Conservation (phyloP, 2,797 vertebrate species). For the Saxicola maurus region DNA sequence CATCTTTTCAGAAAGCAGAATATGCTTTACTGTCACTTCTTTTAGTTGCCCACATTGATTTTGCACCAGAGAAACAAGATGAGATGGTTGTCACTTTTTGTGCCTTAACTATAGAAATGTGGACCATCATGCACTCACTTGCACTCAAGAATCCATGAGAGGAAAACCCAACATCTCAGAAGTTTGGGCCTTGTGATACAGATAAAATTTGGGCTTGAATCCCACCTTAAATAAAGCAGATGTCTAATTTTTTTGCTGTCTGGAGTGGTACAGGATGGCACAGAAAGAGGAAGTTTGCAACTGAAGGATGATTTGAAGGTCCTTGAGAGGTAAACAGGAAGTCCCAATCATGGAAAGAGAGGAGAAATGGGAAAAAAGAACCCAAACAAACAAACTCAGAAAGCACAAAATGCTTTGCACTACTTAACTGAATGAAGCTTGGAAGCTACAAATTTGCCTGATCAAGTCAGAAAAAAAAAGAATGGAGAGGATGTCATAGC, state of each 20-base stretch:
- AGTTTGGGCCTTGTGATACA: neutral
- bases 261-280: neutral
- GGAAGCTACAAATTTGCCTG: slow-evolving; percentile 30
- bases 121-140: neutral
- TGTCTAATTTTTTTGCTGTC: neutral
- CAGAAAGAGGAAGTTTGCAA: neutral
- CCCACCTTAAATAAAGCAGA: neutral
- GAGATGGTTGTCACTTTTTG: neutral
- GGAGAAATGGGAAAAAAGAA: neutral
- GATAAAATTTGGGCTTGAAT: neutral
- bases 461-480: slow-evolving; percentile 1
- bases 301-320: slow-evolving; percentile 11
- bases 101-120: neutral
- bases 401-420: slow-evolving; percentile 22
- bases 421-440: slow-evolving; percentile 4
- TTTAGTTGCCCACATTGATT: neutral
- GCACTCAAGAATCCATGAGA: neutral
- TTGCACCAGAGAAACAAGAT: neutral
- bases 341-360: neutral
- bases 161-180: neutral
- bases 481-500: neutral
- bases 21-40: neutral
- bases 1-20: neutral
- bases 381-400: neutral
- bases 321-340: slow-evolving; percentile 34